Conservation (phyloP, 2,797 vertebrate species). For the Melanotaenia boesemani region DNA sequence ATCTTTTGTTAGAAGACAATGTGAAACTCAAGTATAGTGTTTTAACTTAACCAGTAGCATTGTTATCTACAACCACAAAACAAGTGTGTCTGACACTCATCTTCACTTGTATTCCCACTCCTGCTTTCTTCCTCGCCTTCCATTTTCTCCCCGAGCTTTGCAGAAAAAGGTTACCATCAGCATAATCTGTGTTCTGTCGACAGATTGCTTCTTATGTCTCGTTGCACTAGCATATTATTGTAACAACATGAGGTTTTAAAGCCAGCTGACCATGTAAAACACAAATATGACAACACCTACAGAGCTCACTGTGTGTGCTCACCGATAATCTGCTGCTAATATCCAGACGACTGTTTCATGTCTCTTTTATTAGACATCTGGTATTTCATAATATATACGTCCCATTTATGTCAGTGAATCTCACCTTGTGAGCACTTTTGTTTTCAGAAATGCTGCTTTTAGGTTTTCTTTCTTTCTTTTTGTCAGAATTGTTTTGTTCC, state of each 20-base stretch:
- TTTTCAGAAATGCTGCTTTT: neutral
- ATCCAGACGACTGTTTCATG: neutral
- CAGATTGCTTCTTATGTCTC: constrained; percentile 24
- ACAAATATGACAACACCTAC: neutral
- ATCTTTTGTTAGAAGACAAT: neutral
- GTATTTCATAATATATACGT: neutral
- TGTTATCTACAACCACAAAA: neutral
- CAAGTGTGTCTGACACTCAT: neutral
- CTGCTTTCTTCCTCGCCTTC: neutral
- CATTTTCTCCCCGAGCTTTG: constrained; percentile 5
- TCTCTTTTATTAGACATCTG: neutral
- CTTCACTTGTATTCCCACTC: neutral
- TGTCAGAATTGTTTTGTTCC: neutral
- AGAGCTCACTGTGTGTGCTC: neutral
- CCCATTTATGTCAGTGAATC: neutral
- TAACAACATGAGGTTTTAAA: constrained; percentile 33
- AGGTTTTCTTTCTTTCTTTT: neutral
- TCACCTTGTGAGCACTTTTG: neutral
- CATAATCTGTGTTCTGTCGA: constrained; percentile 43
- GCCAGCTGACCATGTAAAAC: constrained; percentile 4
- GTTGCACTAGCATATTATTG: constrained; percentile 37
- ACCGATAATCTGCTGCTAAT: neutral
- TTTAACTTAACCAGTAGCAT: constrained; percentile 6
- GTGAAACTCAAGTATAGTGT: neutral
- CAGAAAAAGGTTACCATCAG: constrained; percentile 28